Base-by-base conservation (phyloP, 2,113 vertebrate genomes). In the Boleophthalmus pectinirostris region DNA sequence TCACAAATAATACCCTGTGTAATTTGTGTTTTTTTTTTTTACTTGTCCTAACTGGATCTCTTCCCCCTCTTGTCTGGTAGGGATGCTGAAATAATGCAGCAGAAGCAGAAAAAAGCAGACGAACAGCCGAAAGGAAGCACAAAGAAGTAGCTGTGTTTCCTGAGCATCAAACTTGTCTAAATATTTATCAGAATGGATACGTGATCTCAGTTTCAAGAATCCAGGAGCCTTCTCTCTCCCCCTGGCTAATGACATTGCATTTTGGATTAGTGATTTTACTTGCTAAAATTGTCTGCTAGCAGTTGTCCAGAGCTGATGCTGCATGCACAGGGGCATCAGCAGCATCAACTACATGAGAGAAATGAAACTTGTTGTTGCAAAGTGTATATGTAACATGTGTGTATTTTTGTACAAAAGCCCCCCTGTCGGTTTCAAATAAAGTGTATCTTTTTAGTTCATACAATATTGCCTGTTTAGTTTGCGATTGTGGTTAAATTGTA, bases 11-110 rank as follows among this genome's bases (percentile, higher is more conserved):
- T 20, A 51, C 49, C 49, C 16, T 51, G 38, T 43, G 38, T 43
- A 43, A 10, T 53, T 18, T n/a, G 16, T 20, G 49, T 3, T 18
- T 2, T 0, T 56, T n/a, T n/a, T 53, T 13, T 9, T n/a, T 4
- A 3, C 23, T 3, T 67, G 2, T 25, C 29, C 29, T 57, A 24
- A 67, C 49, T 6, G 18, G 0, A 53, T 20, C 0, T 79, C 0
- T n/a, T 70, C 23, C 5, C n/a, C 20, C 3, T 71, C 29, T 76
- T 15, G 10, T 35, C 9, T 76, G 38, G 38, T 11, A 98, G 96
- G 93, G 96, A 98, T 93, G 96, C 96, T 14, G 95, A 96, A 89
- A 97, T 96, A 91, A 98, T 98, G 96, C 95, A 97, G 90, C 93
- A 98, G 89, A 98, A 98, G 92, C 96, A 98, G 92, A 96, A 97